These are phyloP conservation scores for Acanthopagrus latus DNA, from an alignment of 2,797 vertebrate species.

Conservation along the genomic window DNA sequence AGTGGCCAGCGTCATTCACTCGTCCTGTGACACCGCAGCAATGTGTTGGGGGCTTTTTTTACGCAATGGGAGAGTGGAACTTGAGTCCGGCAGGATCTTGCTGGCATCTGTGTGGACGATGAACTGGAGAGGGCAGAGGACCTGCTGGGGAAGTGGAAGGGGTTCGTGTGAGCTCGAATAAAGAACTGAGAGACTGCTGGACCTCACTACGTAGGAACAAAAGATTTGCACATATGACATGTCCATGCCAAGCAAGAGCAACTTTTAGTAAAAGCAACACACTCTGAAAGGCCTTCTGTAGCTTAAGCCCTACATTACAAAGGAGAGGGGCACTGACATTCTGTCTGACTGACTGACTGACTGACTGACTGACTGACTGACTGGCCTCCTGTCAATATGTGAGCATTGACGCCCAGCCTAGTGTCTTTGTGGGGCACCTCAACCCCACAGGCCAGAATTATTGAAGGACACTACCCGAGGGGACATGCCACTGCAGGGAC, in stretches of 20 bases:
- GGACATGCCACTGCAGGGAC: conserved; percentile 73
- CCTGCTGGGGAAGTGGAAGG: conserved; percentile 51
- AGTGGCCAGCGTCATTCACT: conserved; percentile 83
- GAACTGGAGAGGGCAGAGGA: conserved; percentile 65
- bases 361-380: conserved; percentile 48
- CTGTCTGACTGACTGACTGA: conserved; percentile 50
- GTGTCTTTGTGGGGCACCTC: conserved; percentile 56
- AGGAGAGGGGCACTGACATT: conserved; percentile 35
- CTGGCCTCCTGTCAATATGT: conserved; percentile 60
- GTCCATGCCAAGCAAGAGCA: conserved; percentile 37
- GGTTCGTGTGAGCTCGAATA: conserved; percentile 52
- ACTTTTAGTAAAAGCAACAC: conserved; percentile 33
- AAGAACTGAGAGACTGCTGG: conserved; percentile 42
- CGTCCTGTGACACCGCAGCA: conserved; percentile 88
- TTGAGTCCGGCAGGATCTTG: conserved; percentile 81
- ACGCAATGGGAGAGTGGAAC: conserved; percentile 85
- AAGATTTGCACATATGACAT: conserved; percentile 58
- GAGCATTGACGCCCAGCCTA: conserved; percentile 52
- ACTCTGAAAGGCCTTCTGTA: conserved; percentile 46
- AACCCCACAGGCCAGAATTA: conserved; percentile 70
- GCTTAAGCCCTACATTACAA: conserved; percentile 49
- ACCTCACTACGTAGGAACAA: conserved; percentile 29
- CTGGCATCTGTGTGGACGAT: conserved; percentile 79
- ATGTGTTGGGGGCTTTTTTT: conserved; percentile 87
- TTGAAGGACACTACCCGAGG: conserved; percentile 74